phyloP scores from a whole-genome alignment of 2,888 invertebrate species.

The Salticus scenicus region DNA sequence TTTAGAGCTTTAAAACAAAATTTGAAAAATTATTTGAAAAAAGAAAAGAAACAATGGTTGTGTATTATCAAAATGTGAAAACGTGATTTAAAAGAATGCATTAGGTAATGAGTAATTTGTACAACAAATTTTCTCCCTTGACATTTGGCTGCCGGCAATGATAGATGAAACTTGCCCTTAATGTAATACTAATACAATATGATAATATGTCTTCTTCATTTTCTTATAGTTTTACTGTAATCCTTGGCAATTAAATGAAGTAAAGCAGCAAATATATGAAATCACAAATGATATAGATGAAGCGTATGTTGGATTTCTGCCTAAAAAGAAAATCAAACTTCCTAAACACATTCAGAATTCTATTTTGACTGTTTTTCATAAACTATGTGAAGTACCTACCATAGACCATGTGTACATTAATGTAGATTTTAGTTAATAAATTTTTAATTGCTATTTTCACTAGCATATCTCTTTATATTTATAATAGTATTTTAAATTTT shows the following conservation, averaged over 20 bases:
- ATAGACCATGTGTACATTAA: conserved; percentile 46
- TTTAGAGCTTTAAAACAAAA: no score
- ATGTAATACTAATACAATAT: not conserved
- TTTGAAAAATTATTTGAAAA: no score
- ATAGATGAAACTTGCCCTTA: no score
- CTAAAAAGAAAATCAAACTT: conserved; percentile 31
- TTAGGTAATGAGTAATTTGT: no score
- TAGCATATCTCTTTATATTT: no score
- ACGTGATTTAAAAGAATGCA: no score
- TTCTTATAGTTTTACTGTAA: conserved; percentile 46
- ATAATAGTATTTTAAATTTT: no score
- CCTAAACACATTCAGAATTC: not conserved
- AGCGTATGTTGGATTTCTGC: conserved; percentile 42
- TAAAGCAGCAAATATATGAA: conserved; percentile 22
- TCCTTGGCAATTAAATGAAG: conserved; percentile 36
- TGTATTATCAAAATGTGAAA: no score
- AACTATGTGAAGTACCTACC: conserved; percentile 35
- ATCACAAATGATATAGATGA: conserved; percentile 41
- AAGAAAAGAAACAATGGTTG: no score
- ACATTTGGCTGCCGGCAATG: no score
- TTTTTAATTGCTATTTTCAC: no score
- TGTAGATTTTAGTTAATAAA: not conserved
- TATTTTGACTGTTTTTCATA: not conserved
- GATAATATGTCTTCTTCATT: not conserved
- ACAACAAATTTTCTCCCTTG: no score